A percentile compares a stretch with the other conserved stretches of the same genome.
These are phyloP conservation scores for Chrysolina haemoptera DNA, from an alignment of 2,888 invertebrate species.

Conservation along the genomic window DNA sequence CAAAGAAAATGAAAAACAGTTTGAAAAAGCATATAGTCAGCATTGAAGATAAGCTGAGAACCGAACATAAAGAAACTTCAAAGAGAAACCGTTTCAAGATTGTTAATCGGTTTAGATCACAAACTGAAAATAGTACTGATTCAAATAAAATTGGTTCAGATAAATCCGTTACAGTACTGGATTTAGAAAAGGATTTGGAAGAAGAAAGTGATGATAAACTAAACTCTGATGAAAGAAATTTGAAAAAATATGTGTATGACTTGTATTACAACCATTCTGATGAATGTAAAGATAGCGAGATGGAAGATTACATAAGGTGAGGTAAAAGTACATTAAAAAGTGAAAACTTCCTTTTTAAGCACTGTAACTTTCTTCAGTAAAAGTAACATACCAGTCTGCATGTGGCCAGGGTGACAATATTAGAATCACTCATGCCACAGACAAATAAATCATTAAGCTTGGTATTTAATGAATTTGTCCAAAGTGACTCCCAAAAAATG, in stretches of 20 bases:
- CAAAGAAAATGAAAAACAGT: slow-evolving; percentile 68
- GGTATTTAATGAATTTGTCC: no score
- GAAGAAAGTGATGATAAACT: slow-evolving; percentile 44
- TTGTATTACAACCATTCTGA: slow-evolving; percentile 75
- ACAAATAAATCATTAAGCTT: no score
- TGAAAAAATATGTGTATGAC: slow-evolving; percentile 74
- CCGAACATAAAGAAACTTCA: slow-evolving; percentile 69
- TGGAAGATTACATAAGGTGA: slow-evolving; percentile 68
- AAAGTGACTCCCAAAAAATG: no score
- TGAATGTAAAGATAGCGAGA: slow-evolving; percentile 68
- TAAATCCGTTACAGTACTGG: slow-evolving; percentile 71
- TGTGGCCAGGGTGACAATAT: no score
- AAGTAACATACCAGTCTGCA: no score
- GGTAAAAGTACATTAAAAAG: not conserved
- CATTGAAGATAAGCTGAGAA: slow-evolving; percentile 69
- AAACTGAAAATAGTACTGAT: slow-evolving; percentile 51
- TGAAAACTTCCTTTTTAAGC: no score
- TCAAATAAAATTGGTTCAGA: slow-evolving; percentile 60
- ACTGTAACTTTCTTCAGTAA: no score
- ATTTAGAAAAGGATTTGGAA: slow-evolving; percentile 71
- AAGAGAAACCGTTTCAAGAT: slow-evolving; percentile 75
- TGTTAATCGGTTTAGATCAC: slow-evolving; percentile 74
- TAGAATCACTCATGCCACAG: no score
- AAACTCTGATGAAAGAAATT: slow-evolving; percentile 41
- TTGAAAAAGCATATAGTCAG: slow-evolving; percentile 71